Conservation (phyloP, 2,113 vertebrate species). For the Bungarus multicinctus region DNA sequence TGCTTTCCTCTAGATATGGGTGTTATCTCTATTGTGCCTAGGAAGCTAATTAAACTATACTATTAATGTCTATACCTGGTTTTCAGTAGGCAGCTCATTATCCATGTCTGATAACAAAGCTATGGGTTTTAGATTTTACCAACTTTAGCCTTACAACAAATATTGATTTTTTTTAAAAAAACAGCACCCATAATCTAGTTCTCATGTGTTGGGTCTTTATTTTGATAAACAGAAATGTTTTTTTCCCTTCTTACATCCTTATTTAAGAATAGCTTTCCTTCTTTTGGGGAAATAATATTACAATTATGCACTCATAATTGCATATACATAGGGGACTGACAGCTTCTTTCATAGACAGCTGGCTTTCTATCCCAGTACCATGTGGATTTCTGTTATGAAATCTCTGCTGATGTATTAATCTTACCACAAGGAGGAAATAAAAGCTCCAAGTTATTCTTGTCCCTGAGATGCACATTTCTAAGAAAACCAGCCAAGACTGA, state of each 20-base stretch:
- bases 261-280: neutral
- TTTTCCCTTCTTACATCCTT: neutral
- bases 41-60: neutral
- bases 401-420: neutral
- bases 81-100: neutral
- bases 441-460: conserved; percentile 4
- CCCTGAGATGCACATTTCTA: neutral
- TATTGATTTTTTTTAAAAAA: neutral
- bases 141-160: neutral
- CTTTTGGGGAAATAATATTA: neutral
- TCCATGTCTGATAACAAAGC: neutral
- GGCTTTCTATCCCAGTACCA: neutral
- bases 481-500: neutral
- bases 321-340: neutral
- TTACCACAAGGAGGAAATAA: conserved; percentile 1
- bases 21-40: neutral
- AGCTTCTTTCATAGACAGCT: neutral
- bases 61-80: neutral
- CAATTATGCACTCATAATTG: neutral
- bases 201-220: neutral
- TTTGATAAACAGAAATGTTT: neutral
- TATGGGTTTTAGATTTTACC: neutral
- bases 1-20: neutral
- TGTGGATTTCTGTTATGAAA: neutral
- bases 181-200: neutral